A percentile compares a stretch with the other conserved stretches of the same genome.
Evolutionary conservation across 2,113 vertebrate genomes (phyloP).

Genomic region (Fulmarus glacialis): DNA sequence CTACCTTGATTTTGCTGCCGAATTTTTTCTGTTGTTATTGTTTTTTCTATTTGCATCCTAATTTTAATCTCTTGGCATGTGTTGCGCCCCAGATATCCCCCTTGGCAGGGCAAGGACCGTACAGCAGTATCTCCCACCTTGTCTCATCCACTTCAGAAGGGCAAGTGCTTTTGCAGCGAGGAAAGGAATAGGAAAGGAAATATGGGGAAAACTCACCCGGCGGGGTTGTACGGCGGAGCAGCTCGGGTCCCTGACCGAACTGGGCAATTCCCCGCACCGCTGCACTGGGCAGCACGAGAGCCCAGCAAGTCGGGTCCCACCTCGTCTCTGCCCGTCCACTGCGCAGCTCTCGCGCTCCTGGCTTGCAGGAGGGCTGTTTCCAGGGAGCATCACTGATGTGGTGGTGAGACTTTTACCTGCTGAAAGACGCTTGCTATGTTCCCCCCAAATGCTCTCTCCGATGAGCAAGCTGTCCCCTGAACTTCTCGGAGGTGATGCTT

Average conservation of each 20-base stretch:
- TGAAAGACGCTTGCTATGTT: no score
- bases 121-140: fast-evolving
- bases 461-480: no score
- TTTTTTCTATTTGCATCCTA: background rate
- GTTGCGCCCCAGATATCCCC: background rate
- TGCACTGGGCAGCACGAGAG: background rate
- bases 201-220: fast-evolving
- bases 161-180: background rate
- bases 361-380: background rate
- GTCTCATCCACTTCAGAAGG: background rate
- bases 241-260: background rate
- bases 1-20: background rate
- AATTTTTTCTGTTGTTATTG: background rate
- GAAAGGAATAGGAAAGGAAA: background rate
- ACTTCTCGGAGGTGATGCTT: background rate
- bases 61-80: background rate
- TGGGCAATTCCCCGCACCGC: fast-evolving
- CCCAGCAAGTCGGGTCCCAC: background rate
- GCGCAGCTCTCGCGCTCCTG: background rate
- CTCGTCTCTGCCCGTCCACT: fast-evolving
- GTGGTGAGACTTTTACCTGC: background rate
- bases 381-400: background rate
- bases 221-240: fast-evolving
- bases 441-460: no score
- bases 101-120: background rate